Base-by-base conservation (phyloP, 2,113 vertebrate genomes). In the Engraulis encrasicolus region DNA sequence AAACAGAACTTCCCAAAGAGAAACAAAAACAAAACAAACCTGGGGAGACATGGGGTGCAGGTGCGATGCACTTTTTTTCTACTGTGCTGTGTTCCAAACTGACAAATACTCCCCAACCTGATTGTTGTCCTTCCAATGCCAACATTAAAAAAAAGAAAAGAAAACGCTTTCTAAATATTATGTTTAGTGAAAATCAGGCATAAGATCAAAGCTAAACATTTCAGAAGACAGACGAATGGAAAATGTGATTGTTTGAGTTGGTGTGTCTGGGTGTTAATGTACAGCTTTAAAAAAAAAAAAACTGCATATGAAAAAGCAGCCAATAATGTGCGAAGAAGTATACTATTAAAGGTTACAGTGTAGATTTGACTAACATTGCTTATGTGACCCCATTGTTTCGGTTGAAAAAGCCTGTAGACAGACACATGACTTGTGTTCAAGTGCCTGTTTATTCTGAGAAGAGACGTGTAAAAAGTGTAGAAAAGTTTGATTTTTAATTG, bases 401-500 rank as follows among this genome's bases (percentile, higher is more conserved):
- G 66, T 36, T 74, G 66, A 45, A 5, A 45, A 45, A 45, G 40
- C 40, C 40, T 45, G 66, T 18, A 1, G 23, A 31, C 27, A 1
- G 23, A 31, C 27, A 34, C 54, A 58, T n/a, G 11, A 9, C 2
- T 15, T 71, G 61, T 71, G 61, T 31, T 34, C 27, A 34, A 34
- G 66, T 74, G 66, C 17, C 14, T 74, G 66, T 34, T 34, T 34
- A 34, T 74, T 34, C n/a, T 27, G 58, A 58, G 20, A 6, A 58
- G 54, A 66, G 27, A 6, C 12, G 66, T 74, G 27, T 74, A 74
- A 74, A 74, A 74, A 74, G 66, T 74, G 66, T 74, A 74, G 66
- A 74, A 74, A 74, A 74, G 17, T 15, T 74, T 15, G 23, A 61
- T 23, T 61, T 61, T 6, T n/a, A n/a, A n/a, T n/a, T n/a, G n/a